These are phyloP conservation scores for Muricea muricata DNA, from an alignment of 92 coral and sea anemone species.

Conservation along the genomic window DNA sequence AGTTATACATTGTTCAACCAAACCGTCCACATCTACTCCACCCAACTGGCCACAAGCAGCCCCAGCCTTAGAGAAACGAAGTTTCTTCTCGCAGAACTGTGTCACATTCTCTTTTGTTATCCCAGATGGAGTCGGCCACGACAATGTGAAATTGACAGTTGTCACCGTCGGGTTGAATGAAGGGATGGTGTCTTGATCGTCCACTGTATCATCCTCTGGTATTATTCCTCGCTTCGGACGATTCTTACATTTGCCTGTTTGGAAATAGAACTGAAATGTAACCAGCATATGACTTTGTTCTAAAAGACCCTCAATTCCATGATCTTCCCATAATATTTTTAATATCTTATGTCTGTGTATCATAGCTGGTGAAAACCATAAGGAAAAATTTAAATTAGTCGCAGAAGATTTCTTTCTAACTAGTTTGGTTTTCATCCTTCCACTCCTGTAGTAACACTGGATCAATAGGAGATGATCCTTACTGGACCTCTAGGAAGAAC, in stretches of 20 bases:
- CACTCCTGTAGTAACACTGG: too few species aligned
- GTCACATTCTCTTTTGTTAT: conserved; percentile 23
- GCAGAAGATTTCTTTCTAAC: too few species aligned
- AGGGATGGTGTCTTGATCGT: conserved; percentile 23
- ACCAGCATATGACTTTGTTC: too few species aligned
- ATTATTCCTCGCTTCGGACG: not conserved
- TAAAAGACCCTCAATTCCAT: too few species aligned
- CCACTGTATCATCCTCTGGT: not conserved
- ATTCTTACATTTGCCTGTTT: not conserved
- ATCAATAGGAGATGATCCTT: too few species aligned
- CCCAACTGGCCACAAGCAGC: conserved; percentile 18
- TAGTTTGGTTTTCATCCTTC: too few species aligned
- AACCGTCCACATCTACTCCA: conserved; percentile 21
- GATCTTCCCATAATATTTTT: too few species aligned
- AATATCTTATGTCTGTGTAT: too few species aligned
- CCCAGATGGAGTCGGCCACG: conserved; percentile 26
- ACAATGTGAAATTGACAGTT: not conserved
- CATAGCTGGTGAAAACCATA: too few species aligned
- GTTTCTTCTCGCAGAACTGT: conserved; percentile 13
- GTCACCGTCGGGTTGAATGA: conserved; percentile 1
- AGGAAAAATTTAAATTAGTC: too few species aligned
- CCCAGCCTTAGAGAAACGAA: conserved; percentile 25
- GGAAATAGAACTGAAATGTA: too few species aligned
- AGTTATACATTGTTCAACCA: conserved; percentile 7
- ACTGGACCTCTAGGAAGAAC: too few species aligned